A percentile compares a stretch with the other conserved stretches of the same genome.
phyloP scores from a whole-genome alignment of 1,140 invertebrate genomes.

The Grapholita molesta region DNA sequence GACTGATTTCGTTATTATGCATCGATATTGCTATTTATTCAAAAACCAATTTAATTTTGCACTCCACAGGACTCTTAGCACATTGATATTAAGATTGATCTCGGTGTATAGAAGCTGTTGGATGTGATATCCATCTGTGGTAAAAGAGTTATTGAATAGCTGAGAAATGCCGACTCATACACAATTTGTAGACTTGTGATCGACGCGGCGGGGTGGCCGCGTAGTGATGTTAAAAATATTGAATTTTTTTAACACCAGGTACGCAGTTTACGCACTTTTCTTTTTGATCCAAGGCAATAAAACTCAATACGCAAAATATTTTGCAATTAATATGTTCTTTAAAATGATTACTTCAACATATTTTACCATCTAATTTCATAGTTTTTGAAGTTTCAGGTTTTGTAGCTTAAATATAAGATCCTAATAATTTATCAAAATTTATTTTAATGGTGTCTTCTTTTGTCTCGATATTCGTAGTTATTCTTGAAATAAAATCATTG shows the following conservation, averaged over 20 bases:
- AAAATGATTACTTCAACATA: too few relatives aligned
- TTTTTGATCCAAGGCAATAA: too few relatives aligned
- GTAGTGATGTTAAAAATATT: constrained; percentile 36
- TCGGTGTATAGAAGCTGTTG: not conserved
- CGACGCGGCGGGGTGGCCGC: constrained; percentile 54
- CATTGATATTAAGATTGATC: not conserved
- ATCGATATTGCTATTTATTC: not conserved
- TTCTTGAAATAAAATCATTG: too few relatives aligned
- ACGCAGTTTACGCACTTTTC: too few relatives aligned
- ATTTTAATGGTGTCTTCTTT: too few relatives aligned
- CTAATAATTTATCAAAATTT: too few relatives aligned
- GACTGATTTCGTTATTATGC: not conserved
- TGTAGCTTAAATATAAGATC: too few relatives aligned
- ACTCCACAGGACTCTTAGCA: not conserved
- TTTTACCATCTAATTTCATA: too few relatives aligned
- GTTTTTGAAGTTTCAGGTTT: too few relatives aligned
- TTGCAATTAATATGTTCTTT: too few relatives aligned
- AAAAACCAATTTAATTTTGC: not conserved
- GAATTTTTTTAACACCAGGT: not conserved
- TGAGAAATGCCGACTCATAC: constrained; percentile 52
- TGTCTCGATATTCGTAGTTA: too few relatives aligned
- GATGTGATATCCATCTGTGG: constrained; percentile 50
- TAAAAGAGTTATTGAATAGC: constrained; percentile 65
- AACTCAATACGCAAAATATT: too few relatives aligned
- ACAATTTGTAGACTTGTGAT: constrained; percentile 57